These are phyloP conservation scores for Perognathus longimembris DNA, from an alignment of 2,113 vertebrate genomes.

Conservation along the genomic window DNA sequence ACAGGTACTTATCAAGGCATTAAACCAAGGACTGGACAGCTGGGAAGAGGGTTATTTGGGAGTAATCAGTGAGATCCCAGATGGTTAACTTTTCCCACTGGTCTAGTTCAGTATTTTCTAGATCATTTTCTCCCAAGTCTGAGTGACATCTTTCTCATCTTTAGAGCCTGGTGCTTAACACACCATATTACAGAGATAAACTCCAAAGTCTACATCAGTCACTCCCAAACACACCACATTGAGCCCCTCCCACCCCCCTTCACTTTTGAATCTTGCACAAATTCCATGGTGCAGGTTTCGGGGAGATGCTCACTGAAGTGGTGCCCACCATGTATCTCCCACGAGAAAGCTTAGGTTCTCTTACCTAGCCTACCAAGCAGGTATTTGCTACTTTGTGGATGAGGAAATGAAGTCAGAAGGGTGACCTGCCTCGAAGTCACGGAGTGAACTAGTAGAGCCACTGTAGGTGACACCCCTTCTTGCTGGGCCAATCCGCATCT, in stretches of 20 bases:
- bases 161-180: not conserved
- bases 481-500: no score
- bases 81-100: not conserved
- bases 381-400: not conserved
- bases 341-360: not conserved
- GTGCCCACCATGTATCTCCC: not conserved
- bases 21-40: not conserved
- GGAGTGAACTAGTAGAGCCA: not conserved
- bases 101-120: not conserved
- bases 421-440: not conserved
- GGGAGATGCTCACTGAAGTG: not conserved
- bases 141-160: not conserved
- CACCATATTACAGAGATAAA: not conserved
- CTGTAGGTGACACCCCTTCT: not conserved
- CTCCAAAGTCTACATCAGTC: not conserved
- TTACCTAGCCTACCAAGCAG: not conserved
- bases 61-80: not conserved
- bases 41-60: not conserved
- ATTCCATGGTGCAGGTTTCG: not conserved
- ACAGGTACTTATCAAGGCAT: not conserved
- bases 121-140: not conserved
- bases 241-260: not conserved
- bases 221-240: fast-evolving
- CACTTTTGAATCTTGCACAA: not conserved
- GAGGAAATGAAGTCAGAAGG: constrained; percentile 1